A percentile compares a stretch with the other conserved stretches of the same genome.
Conservation (phyloP, 2,888 invertebrate species). For the Pachymerium ferrugineum region DNA sequence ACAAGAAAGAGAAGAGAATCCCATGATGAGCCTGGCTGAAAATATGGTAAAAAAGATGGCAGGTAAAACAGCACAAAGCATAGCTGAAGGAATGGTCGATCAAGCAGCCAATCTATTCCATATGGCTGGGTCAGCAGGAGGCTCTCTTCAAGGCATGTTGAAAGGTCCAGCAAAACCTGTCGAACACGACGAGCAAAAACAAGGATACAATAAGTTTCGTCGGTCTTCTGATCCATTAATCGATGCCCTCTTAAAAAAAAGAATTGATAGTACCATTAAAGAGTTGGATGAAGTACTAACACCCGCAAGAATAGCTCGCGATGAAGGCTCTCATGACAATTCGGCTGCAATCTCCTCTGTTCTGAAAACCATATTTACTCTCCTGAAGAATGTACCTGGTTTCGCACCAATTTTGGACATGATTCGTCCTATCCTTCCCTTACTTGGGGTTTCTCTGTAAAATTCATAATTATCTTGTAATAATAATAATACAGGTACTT, state of each 20-base stretch:
- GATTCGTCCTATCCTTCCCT: background rate
- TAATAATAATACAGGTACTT: too few relatives aligned
- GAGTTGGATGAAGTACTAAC: background rate
- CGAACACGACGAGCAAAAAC: background rate
- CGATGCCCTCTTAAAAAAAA: background rate
- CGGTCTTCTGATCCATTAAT: background rate
- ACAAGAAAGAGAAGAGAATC: background rate
- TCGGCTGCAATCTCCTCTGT: background rate
- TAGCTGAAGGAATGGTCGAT: background rate
- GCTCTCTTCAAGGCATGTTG: background rate
- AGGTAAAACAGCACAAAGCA: background rate
- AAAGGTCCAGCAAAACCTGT: background rate
- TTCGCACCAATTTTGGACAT: background rate
- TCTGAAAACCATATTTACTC: background rate
- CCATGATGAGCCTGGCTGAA: background rate
- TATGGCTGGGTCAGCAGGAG: background rate
- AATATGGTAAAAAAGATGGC: background rate
- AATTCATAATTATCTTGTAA: too few relatives aligned
- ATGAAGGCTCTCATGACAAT: background rate
- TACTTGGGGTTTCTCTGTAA: background rate
- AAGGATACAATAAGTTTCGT: background rate
- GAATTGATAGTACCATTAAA: background rate
- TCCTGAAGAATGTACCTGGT: background rate
- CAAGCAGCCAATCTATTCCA: background rate
- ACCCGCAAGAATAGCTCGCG: background rate